Conservation (phyloP, 2,113 vertebrate genomes). For the Trochalopteron elliotii region DNA sequence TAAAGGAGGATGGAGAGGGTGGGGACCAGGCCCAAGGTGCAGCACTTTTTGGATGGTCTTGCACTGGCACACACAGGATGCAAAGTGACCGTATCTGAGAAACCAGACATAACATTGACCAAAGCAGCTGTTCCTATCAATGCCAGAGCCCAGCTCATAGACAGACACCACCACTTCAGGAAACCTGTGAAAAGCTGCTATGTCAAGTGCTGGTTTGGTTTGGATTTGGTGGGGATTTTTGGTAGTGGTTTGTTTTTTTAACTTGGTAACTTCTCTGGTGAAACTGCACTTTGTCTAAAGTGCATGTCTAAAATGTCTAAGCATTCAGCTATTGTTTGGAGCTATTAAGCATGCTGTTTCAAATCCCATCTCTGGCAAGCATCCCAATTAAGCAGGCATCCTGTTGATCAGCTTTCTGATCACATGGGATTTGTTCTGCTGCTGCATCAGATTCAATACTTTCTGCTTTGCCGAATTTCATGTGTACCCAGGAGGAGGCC, state of each 20-base stretch:
- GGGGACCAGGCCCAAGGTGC: background rate
- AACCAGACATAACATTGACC: background rate
- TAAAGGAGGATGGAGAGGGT: background rate
- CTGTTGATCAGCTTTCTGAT: conserved; percentile 63
- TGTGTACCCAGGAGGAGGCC: conserved; percentile 3
- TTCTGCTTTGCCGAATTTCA: conserved; percentile 36
- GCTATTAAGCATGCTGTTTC: conserved; percentile 3
- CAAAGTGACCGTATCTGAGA: background rate
- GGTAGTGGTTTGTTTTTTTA: background rate
- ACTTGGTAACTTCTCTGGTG: background rate
- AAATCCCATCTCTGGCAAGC: conserved; percentile 47
- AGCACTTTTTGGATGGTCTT: background rate
- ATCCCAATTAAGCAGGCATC: conserved; percentile 61
- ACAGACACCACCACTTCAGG: background rate
- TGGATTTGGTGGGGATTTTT: background rate
- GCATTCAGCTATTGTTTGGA: conserved; percentile 45
- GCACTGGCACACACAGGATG: fast-evolving
- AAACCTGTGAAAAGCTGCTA: background rate
- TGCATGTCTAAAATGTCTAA: background rate
- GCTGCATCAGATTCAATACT: conserved; percentile 28
- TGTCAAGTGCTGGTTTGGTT: background rate
- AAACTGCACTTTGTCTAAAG: too few species aligned
- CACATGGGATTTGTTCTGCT: conserved; percentile 59
- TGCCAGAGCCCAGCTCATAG: background rate
- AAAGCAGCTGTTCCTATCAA: background rate